Base-by-base conservation (phyloP, 2,113 vertebrate genomes). In the Sitta europaea region DNA sequence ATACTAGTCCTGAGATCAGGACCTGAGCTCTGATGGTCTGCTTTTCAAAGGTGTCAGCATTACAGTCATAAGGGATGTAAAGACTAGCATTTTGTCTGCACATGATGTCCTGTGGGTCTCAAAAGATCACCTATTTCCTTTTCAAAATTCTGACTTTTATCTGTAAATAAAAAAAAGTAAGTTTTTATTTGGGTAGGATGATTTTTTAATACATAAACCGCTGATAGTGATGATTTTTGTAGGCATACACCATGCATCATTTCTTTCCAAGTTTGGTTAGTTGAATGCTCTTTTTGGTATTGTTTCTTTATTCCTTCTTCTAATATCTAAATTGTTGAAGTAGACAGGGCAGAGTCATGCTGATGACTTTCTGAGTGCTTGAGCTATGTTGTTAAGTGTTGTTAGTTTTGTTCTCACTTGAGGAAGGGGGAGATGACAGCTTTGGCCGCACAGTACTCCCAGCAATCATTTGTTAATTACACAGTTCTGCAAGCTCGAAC, bases 1-100 rank as follows among this genome's bases (percentile, higher is more conserved):
- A 70, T 0, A 0, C 5, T 13, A 67, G 10, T 28, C n/a, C n/a
- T n/a, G n/a, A n/a, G n/a, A n/a, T n/a, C n/a, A 75, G 54, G 4
- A 48, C 18, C 28, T 47, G 67, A 89, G 28, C 6, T 51, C 16
- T 43, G 25, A 7, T 73, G 43, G 10, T 9, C 19, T 86, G 18
- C 45, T 80, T 83, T 66, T 65, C 24, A 45, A 48, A 40, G 7
- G 9, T 42, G 33, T 12, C 38, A 74, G 11, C 9, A 22, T 65
- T 45, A n/a, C 6, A 61, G 12, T 66, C 36, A 21, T 31, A 53
- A 57, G 9, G 27, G 14, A 70, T 67, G 7, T 70, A 66, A 50
- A 14, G 12, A 54, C 36, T 50, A 31, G 5, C 17, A 43, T 48
- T 95, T 92, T 53, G 12, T 78, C 45, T 63, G 38, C 16, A 47